A percentile compares a stretch with the other conserved stretches of the same genome.
Evolutionary conservation across 2,888 invertebrate species (phyloP).

Genomic region (Agrotis puta): DNA sequence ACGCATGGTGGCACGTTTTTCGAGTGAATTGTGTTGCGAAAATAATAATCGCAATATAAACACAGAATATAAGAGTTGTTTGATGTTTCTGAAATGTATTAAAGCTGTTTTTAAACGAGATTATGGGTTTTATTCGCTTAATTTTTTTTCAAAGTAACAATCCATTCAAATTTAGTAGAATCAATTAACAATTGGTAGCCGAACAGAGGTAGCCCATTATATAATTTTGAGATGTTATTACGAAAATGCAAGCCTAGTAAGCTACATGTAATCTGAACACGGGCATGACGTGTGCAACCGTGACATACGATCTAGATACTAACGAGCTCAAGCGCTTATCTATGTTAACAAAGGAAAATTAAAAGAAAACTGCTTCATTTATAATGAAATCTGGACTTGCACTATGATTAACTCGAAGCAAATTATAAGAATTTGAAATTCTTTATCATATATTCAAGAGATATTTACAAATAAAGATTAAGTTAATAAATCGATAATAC

Average conservation of each 20-base stretch:
- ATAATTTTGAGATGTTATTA: background rate
- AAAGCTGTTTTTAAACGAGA: background rate
- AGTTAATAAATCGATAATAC: conserved; percentile 32
- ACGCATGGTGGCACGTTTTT: conserved; percentile 31
- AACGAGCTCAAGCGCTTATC: no score
- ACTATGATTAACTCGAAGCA: conserved; percentile 57
- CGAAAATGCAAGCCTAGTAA: background rate
- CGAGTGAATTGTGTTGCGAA: conserved; percentile 8
- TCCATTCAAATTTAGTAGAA: background rate
- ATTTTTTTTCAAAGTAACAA: background rate
- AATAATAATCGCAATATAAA: background rate
- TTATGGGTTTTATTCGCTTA: background rate
- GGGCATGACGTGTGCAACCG: background rate
- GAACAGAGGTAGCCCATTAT: background rate
- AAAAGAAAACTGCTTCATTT: conserved; percentile 56
- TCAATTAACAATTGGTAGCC: no score
- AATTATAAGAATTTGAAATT: conserved; percentile 61
- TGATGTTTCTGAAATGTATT: conserved; percentile 10
- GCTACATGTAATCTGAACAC: background rate
- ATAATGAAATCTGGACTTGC: conserved; percentile 62
- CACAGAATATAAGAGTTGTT: conserved; percentile 6
- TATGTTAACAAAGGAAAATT: conserved; percentile 57
- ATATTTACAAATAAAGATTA: background rate
- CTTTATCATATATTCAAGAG: conserved; percentile 56
- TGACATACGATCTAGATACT: background rate